Conservation (phyloP, 64 coral and sea anemone species). For the Montipora cactus region DNA sequence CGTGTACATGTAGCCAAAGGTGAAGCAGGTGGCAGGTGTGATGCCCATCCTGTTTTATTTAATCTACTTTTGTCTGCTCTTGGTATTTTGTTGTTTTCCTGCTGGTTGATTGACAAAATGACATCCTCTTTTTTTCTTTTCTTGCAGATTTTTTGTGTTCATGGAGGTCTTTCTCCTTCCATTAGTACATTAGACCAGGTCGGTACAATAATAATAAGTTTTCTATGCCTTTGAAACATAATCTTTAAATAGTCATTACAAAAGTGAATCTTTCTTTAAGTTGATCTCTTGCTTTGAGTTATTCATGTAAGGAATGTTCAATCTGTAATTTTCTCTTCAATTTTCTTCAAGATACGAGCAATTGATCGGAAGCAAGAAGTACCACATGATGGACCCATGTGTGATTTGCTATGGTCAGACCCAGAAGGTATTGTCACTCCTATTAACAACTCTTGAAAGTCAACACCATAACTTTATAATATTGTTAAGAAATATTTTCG, state of each 20-base stretch:
- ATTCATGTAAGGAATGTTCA: too few relatives aligned
- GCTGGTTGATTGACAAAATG: not conserved
- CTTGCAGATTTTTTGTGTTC: slow-evolving; percentile 97
- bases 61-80: not conserved
- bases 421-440: slow-evolving; percentile 83
- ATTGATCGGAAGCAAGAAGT: slow-evolving; percentile 99
- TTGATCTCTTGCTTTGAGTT: not conserved
- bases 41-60: not conserved
- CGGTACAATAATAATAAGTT: not conserved
- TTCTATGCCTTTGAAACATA: not conserved
- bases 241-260: not conserved
- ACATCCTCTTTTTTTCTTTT: not conserved
- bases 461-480: too few relatives aligned
- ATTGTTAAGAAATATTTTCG: too few relatives aligned
- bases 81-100: not conserved
- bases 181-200: slow-evolving; percentile 99
- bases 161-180: slow-evolving; percentile 98
- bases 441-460: not conserved
- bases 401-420: slow-evolving; percentile 97
- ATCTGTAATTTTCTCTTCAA: not conserved
- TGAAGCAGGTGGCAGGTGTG: not conserved
- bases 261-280: not conserved
- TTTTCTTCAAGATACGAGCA: slow-evolving; percentile 83
- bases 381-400: slow-evolving; percentile 99
- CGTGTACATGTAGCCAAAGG: not conserved